Evolutionary conservation across 2,888 invertebrate genomes (phyloP), one percentile per base, ranked within the genome.

Genomic region (Cantharis rustica): DNA sequence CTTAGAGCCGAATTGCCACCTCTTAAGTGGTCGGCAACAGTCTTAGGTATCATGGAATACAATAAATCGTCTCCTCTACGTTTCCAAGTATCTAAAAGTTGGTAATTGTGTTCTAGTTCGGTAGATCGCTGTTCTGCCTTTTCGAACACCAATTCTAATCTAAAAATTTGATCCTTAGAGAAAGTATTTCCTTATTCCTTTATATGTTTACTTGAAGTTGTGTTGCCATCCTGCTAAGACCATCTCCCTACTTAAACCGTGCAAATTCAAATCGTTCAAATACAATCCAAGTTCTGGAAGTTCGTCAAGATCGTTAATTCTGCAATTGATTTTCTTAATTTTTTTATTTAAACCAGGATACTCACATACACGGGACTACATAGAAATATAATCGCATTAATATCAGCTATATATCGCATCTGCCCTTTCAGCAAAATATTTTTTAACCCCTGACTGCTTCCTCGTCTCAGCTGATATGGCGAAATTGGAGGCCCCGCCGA

Each of bases 21-120:
- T 75, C 95, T 90, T 82, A 97, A 90, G 79, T 94, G 91, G 84
- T 96, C 95, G 0, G 96, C 97, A 15, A 97, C 94, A 1, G 93
- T 92, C 83, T 93, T 93, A 0, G 97, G 97, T 84, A 97, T 96
- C 97, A 97, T 97, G 0, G 97, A 96, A 85, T 97, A 97, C 0
- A 97, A 89, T 4, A 97, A 89, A 81, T 95, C 95, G 84, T 97
- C 96, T 0, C 96, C 95, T 81, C 94, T 92, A 75, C 93, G 91
- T 86, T 96, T 95, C 96, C 96, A 96, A 31, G 94, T 93, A 85
- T 96, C 96, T 15, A 95, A 89, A 16, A 96, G 89, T 72, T 92
- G 90, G 83, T 95, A 91, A 61, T 94, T 96, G 81, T 93, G 93
- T 84, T 95, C 95, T 77, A 97, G 88, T 76, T 95, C 94, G 73